Evolutionary conservation across 1,140 invertebrate genomes (phyloP).

Genomic region (Cyrtorhinus lividipennis): DNA sequence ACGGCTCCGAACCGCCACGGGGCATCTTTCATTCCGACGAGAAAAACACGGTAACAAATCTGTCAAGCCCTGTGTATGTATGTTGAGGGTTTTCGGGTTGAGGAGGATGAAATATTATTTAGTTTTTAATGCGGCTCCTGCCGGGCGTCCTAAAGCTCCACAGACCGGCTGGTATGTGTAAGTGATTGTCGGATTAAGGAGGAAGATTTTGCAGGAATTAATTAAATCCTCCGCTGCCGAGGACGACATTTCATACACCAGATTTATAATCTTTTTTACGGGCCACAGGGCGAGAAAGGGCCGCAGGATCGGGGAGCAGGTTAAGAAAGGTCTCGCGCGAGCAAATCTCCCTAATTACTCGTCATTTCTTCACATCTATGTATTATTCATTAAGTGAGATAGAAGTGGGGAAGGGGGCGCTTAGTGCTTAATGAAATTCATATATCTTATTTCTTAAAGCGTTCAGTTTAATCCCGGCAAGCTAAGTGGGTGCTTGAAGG

Average conservation of each 20-base stretch:
- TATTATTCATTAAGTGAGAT: not conserved
- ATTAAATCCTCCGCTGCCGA: not conserved
- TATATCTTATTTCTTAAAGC: conserved; percentile 3
- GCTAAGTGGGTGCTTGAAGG: no score
- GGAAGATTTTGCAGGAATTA: not conserved
- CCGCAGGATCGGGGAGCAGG: no score
- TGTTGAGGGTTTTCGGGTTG: not conserved
- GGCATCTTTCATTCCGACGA: not conserved
- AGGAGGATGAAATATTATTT: not conserved
- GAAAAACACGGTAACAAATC: not conserved
- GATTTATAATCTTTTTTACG: not conserved
- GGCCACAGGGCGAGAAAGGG: no score
- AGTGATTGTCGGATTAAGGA: not conserved
- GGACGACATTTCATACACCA: not conserved
- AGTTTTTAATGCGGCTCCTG: not conserved
- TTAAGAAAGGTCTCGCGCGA: not conserved
- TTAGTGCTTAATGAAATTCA: conserved; percentile 1
- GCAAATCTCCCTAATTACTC: not conserved
- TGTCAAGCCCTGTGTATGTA: no score
- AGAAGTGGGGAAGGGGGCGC: not conserved
- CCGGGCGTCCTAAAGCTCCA: not conserved
- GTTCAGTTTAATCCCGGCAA: not conserved
- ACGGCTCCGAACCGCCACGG: no score
- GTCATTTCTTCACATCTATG: not conserved
- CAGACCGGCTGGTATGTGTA: not conserved